A percentile compares a stretch with the other conserved stretches of the same genome.
These are phyloP conservation scores for Nebria salina DNA, from an alignment of 2,888 invertebrate species.

Conservation along the genomic window DNA sequence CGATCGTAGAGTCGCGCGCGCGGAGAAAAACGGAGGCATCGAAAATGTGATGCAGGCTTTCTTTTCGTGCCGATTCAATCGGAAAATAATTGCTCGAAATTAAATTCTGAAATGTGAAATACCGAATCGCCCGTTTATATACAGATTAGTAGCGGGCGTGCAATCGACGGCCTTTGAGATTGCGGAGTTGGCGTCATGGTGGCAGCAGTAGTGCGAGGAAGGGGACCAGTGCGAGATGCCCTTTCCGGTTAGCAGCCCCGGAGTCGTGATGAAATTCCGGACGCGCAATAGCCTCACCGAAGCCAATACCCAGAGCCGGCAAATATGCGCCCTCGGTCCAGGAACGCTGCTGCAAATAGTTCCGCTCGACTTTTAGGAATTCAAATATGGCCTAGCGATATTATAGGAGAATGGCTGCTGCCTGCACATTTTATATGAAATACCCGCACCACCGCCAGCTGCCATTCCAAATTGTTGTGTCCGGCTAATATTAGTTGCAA, in stretches of 20 bases:
- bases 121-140: conserved; percentile 32
- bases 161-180: conserved; percentile 24
- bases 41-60: conserved; percentile 31
- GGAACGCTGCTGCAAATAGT: conserved; percentile 24
- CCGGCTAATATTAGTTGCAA: conserved; percentile 9
- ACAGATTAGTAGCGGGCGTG: conserved; percentile 32
- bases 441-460: neutral
- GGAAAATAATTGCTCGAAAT: conserved; percentile 46
- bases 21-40: neutral
- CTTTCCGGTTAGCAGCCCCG: conserved; percentile 19
- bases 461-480: neutral
- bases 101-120: conserved; percentile 46
- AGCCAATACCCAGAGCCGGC: conserved; percentile 34
- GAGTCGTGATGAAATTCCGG: conserved; percentile 46
- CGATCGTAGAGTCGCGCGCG: neutral
- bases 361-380: conserved; percentile 38
- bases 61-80: conserved; percentile 42
- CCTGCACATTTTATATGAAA: conserved; percentile 23
- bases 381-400: conserved; percentile 39
- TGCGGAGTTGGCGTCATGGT: neutral
- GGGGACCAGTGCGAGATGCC: conserved; percentile 17
- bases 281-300: conserved; percentile 32
- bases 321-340: conserved; percentile 37
- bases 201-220: conserved; percentile 9
- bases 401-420: conserved; percentile 6